Evolutionary conservation across 2,797 vertebrate genomes (phyloP).

Genomic region (Crax fasciolata): DNA sequence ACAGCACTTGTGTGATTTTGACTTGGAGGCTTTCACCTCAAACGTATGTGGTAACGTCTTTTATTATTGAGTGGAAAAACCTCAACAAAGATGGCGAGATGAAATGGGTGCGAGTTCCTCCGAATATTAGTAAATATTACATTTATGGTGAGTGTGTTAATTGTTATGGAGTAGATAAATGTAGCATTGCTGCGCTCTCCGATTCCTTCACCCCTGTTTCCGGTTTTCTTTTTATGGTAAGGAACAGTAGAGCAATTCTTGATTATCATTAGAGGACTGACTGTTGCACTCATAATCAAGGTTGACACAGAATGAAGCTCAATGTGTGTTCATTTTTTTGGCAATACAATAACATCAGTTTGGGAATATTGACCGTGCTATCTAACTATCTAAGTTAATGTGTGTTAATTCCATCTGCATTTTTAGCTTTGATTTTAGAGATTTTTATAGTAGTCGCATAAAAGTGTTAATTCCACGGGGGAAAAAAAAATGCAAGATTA

Average conservation of each 20-base stretch:
- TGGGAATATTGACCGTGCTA: not conserved
- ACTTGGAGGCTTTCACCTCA: conserved; percentile 86
- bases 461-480: not conserved
- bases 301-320: not conserved
- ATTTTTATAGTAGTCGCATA: not conserved
- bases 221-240: not conserved
- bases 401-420: not conserved
- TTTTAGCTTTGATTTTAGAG: not conserved
- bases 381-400: not conserved
- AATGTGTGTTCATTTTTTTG: not conserved
- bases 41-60: conserved; percentile 76
- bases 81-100: conserved; percentile 72
- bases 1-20: conserved; percentile 89
- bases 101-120: conserved; percentile 88
- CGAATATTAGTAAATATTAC: conserved; percentile 79
- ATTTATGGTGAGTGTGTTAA: conserved; percentile 79
- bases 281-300: not conserved
- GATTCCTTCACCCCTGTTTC: too few species aligned
- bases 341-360: not conserved
- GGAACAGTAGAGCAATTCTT: not conserved
- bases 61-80: conserved; percentile 91
- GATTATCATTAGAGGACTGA: not conserved
- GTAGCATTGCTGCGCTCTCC: not conserved
- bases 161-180: not conserved
- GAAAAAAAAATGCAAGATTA: not conserved